Conservation (phyloP, 2,113 vertebrate species). For the Oryzias javanicus region DNA sequence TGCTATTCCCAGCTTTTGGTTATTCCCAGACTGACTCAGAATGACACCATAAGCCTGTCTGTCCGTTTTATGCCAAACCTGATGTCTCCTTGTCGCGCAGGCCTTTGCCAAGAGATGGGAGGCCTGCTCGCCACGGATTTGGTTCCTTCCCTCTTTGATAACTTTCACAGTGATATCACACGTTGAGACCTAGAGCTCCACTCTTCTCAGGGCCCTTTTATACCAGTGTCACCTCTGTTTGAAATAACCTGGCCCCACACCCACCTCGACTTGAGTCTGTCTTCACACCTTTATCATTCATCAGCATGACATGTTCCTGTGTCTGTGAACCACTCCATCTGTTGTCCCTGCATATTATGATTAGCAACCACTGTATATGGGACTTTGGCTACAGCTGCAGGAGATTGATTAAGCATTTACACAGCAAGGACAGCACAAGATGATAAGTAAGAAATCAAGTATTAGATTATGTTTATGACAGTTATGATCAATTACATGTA, state of each 20-base stretch:
- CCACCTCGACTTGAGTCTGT: slow-evolving; percentile 49
- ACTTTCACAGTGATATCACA: slow-evolving; percentile 32
- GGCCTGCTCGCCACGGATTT: slow-evolving; percentile 20
- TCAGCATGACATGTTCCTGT: slow-evolving; percentile 51
- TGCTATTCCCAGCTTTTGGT: slow-evolving; percentile 68
- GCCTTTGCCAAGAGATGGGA: slow-evolving; percentile 19
- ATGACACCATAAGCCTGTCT: slow-evolving; percentile 61
- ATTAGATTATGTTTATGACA: too few species aligned
- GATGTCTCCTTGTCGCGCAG: slow-evolving; percentile 56
- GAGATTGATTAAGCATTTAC: slow-evolving; percentile 13
- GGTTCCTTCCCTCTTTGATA: slow-evolving; percentile 20
- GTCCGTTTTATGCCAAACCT: slow-evolving; percentile 60
- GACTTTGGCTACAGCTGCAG: slow-evolving; percentile 22
- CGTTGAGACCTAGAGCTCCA: slow-evolving; percentile 45
- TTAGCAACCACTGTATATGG: slow-evolving; percentile 37
- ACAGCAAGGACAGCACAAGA: slow-evolving; percentile 8
- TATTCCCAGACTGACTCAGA: slow-evolving; percentile 64
- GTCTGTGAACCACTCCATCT: slow-evolving; percentile 63
- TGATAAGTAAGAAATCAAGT: too few species aligned
- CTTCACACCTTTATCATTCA: slow-evolving; percentile 62
- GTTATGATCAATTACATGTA: too few species aligned
- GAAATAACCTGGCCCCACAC: slow-evolving; percentile 45
- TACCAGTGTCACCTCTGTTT: slow-evolving; percentile 40
- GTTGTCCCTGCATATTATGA: slow-evolving; percentile 46
- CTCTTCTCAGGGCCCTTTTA: slow-evolving; percentile 34